phyloP scores from a whole-genome alignment of 2,888 invertebrate species.

The Xestoiulus laeticollis region DNA sequence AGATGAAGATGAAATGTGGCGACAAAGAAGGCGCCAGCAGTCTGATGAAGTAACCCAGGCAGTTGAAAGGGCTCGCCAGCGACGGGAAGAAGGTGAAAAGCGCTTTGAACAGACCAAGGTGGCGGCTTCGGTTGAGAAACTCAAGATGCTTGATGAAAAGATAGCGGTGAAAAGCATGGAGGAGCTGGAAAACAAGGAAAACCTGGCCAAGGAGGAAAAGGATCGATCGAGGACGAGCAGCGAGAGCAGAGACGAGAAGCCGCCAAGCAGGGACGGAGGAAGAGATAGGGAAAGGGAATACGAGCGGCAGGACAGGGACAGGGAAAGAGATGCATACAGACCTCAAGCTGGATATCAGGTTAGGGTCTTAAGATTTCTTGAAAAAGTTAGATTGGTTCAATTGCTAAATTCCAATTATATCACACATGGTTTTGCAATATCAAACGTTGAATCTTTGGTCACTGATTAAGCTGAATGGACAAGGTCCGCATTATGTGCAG shows the following conservation, averaged over 20 bases:
- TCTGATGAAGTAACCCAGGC: conserved; percentile 78
- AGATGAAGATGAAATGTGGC: conserved; percentile 75
- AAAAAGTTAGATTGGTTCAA: too few species aligned
- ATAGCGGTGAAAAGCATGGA: conserved; percentile 57
- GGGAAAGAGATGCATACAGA: conserved; percentile 55
- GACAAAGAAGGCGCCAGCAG: conserved; percentile 75
- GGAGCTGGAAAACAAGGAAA: conserved; percentile 56
- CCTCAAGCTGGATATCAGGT: conserved; percentile 54
- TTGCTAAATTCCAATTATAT: too few species aligned
- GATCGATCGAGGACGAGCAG: conserved; percentile 56
- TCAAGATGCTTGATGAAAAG: conserved; percentile 69
- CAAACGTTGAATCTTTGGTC: too few species aligned
- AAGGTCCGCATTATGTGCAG: too few species aligned
- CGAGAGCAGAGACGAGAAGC: conserved; percentile 55
- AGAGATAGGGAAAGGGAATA: conserved; percentile 53
- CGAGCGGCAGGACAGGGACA: conserved; percentile 56
- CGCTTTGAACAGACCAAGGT: conserved; percentile 69
- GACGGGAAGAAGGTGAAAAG: conserved; percentile 89
- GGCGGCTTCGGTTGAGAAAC: conserved; percentile 71
- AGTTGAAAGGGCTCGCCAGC: conserved; percentile 82
- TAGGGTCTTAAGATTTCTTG: neutral
- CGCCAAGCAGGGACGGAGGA: conserved; percentile 59
- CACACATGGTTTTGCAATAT: too few species aligned
- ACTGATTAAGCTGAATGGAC: too few species aligned
- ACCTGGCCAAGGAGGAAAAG: conserved; percentile 54